phyloP scores from a whole-genome alignment of 2,888 invertebrate species.

The Gerris lacustris region DNA sequence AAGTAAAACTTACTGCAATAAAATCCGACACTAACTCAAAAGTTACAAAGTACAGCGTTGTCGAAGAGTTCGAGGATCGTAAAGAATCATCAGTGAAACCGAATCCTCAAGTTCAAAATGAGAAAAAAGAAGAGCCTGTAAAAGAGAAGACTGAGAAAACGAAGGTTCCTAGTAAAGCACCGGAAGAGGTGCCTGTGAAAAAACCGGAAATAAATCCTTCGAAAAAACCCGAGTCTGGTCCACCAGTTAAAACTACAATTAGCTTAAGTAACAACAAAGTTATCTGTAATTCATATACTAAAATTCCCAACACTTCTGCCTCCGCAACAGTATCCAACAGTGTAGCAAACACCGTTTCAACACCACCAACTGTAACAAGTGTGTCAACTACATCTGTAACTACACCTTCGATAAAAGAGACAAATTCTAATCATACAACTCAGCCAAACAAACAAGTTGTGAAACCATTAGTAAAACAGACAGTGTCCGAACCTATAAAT shows the following conservation, averaged over 20 bases:
- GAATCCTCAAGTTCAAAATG: neutral
- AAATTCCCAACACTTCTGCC: neutral
- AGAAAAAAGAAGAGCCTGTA: conserved; percentile 19
- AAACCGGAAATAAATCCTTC: conserved; percentile 9
- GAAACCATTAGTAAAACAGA: neutral
- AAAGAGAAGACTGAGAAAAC: conserved; percentile 18
- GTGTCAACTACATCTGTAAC: neutral
- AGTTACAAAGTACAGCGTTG: conserved; percentile 21
- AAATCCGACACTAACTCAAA: conserved; percentile 22
- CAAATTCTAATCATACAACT: neutral
- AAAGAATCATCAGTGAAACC: conserved; percentile 14
- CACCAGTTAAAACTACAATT: neutral
- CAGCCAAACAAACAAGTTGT: neutral
- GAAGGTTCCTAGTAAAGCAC: conserved; percentile 16
- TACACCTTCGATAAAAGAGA: neutral
- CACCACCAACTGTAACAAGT: neutral
- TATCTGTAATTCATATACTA: too few species aligned
- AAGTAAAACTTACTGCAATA: conserved; percentile 30
- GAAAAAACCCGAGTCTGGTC: conserved; percentile 8
- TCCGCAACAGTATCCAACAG: neutral
- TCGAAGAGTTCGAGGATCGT: conserved; percentile 12
- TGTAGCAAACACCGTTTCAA: neutral
- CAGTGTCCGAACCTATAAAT: neutral
- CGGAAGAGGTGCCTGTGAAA: conserved; percentile 13
- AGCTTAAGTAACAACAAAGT: too few species aligned